These are phyloP conservation scores for Alauda arvensis DNA, from an alignment of 2,797 vertebrate species.

Conservation along the genomic window DNA sequence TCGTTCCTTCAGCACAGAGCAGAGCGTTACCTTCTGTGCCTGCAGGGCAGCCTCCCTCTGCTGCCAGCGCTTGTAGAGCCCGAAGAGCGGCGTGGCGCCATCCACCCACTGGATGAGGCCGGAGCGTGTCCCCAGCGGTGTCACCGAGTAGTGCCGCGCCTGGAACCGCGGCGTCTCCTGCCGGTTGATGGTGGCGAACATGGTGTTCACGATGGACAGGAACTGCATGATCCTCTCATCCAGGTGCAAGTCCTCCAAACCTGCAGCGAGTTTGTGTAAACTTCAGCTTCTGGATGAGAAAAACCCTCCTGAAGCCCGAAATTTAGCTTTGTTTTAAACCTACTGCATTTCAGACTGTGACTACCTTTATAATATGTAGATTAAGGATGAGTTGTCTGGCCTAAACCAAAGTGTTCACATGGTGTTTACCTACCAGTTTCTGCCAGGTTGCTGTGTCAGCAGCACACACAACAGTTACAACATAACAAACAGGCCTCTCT, in stretches of 20 bases:
- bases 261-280: constrained; percentile 53
- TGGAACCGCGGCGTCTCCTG: constrained; percentile 94
- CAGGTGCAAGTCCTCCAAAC: constrained; percentile 93
- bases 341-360: background rate
- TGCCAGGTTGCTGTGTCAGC: background rate
- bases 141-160: constrained; percentile 94
- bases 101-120: constrained; percentile 99
- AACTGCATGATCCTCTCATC: constrained; percentile 99
- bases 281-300: background rate
- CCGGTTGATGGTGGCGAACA: constrained; percentile 98
- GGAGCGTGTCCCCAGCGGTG: constrained; percentile 91
- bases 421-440: background rate
- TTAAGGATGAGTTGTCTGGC: background rate
- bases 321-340: rapidly evolving
- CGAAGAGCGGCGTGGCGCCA: constrained; percentile 93
- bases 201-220: constrained; percentile 96
- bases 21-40: constrained; percentile 85
- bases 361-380: background rate
- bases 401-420: background rate
- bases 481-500: background rate
- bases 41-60: constrained; percentile 91
- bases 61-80: constrained; percentile 98
- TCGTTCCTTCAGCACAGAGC: background rate
- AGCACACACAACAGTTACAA: background rate
- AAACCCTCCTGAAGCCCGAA: background rate